Base-by-base conservation (phyloP, 2,113 vertebrate genomes). In the Bufo gargarizans region DNA sequence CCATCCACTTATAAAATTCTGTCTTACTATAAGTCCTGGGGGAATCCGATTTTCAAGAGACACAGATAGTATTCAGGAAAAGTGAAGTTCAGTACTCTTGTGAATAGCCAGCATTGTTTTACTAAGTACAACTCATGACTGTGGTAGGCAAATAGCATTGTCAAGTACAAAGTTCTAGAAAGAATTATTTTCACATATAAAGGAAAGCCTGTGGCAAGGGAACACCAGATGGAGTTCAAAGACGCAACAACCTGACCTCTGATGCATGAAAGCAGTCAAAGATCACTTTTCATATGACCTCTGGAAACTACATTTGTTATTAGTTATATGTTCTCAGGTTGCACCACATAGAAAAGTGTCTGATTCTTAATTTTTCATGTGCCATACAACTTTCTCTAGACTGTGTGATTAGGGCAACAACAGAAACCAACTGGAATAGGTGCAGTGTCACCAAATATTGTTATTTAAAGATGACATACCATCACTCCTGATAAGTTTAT, bases 191-290 rank as follows among this genome's bases (percentile, higher is more conserved):
- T 55, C 77, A 79, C 9, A 61, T 55, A 80, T 6, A 78, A 47
- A 17, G 63, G n/a, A 45, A 2, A 47, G 22, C 58, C 58, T 43
- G 56, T 20, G 79, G 79, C 79, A 47, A 1, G 16, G 14, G 20
- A 81, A 59, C 79, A 8, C 20, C 17, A 78, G 77, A 78, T 78
- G 77, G 77, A 78, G 77, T 53, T 61, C 79, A 81, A 47, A 81
- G 56, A 65, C 65, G 43, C 43, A 45, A 17, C 59, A 14, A 14
- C 22, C 12, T 74, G 82, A 77, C 74, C 56, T 43, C 76, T 47
- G n/a, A 55, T 65, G 20, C 69, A 78, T 77, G 17, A n/a, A 20
- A 86, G 33, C 53, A 45, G 74, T 86, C 74, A 65, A 86, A 78
- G 84, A 47, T 63, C 76, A 86, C 49, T 74, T 55, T 55, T 53